Conservation (phyloP, 2,113 vertebrate species). For the Sorex araneus region DNA sequence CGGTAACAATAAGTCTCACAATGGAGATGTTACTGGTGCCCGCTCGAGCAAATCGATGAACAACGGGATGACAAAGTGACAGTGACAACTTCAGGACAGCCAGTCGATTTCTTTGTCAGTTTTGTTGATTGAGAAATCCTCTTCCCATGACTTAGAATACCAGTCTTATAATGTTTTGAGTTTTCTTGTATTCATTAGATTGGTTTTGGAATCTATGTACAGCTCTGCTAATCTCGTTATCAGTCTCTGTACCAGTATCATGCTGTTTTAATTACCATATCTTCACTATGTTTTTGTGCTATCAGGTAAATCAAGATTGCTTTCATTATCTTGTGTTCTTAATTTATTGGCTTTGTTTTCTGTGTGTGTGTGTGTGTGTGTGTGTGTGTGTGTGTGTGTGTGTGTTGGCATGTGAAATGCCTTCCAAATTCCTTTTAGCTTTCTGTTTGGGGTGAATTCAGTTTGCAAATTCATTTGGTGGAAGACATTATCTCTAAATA, state of each 20-base stretch:
- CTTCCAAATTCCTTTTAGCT: conserved; percentile 47
- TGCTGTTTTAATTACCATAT: background rate
- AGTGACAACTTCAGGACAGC: too few species aligned
- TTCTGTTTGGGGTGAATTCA: conserved; percentile 32
- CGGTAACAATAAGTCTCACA: too few species aligned
- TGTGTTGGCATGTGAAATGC: background rate
- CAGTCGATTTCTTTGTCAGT: background rate
- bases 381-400: background rate
- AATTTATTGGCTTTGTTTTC: conserved; percentile 33
- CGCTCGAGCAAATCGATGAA: too few species aligned
- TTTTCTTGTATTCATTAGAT: background rate
- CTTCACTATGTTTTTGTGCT: background rate
- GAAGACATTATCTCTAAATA: conserved; percentile 10
- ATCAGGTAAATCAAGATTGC: background rate
- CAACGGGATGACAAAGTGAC: too few species aligned
- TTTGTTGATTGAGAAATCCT: conserved; percentile 36
- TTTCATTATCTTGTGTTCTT: background rate
- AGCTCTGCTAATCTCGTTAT: background rate
- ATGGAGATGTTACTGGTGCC: too few species aligned
- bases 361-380: background rate
- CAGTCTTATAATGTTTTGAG: conserved; percentile 54
- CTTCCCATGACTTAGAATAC: background rate
- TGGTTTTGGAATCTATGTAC: conserved; percentile 6
- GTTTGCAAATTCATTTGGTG: conserved; percentile 31
- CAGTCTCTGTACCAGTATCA: background rate